Evolutionary conservation across 2,113 vertebrate genomes (phyloP), one percentile per base, ranked within the genome.

Genomic region (Oryctolagus cuniculus): DNA sequence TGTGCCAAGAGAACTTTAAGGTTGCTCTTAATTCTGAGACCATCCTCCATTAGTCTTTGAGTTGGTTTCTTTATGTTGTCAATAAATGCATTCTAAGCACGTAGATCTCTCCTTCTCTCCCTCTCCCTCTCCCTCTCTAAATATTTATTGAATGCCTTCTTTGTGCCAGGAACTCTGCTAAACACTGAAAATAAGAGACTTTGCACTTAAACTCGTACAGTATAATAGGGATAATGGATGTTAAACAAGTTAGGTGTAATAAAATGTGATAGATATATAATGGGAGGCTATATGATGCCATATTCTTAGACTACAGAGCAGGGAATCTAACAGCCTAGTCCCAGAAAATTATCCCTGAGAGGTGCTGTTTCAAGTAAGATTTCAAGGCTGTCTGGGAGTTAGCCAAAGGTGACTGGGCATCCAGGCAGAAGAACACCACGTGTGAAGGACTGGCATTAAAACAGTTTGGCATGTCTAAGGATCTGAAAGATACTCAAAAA

Each of bases 31-130:
- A n/a, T 88, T 85, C 38, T 72, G 11, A 86, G 38, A 53, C 67
- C 44, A 7, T 58, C 10, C 10, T 31, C 21, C 31, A 34, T 78
- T 94, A 88, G 77, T 73, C 80, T 93, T 87, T 63, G 22, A 85
- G 79, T 51, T 75, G 70, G 36, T 38, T 93, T 70, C 81, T 73
- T 78, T 61, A 69, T 90, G 93, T 70, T 81, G 55, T 87, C n/a
- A 91, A 29, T 69, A 95, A 73, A 86, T 53, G 49, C 29, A 85
- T 25, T 36, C 21, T 89, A 87, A 80, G 64, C 29, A 80, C 75
- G 55, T 6, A 34, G 44, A 44, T 44, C 44, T 44, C 44, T 44
- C 44, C 44, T 44, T 6, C 44, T 44, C 44, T 44, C 44, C 44
- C 44, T 44, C 44, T 44, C 44, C 44, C 44, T 44, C 44, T 44